Percentiles rank a stretch among this genome's conserved stretches.
Conservation (phyloP, 2,113 vertebrate species). For the Brachypteracias leptosomus region DNA sequence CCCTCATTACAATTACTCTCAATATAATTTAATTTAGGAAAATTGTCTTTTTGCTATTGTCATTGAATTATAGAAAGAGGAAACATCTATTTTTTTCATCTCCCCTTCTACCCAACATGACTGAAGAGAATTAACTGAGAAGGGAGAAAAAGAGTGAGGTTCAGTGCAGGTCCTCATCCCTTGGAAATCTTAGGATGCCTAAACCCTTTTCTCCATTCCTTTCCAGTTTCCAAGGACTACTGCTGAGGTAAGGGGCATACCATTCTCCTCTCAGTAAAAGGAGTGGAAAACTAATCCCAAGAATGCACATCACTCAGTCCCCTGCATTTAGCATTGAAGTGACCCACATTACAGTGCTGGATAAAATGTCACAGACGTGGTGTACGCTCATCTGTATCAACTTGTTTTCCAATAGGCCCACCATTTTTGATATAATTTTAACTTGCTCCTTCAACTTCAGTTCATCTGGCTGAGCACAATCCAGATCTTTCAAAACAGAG, state of each 20-base stretch:
- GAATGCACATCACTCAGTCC: neutral
- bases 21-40: neutral
- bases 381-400: neutral
- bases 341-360: neutral
- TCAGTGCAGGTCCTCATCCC: neutral
- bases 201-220: neutral
- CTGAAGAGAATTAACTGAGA: neutral
- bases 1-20: neutral
- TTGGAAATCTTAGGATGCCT: neutral
- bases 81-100: neutral
- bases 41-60: neutral
- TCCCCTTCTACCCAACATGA: neutral
- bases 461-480: neutral
- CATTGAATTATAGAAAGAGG: neutral
- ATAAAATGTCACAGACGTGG: neutral
- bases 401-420: neutral
- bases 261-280: neutral
- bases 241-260: fast-evolving
- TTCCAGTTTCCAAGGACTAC: neutral
- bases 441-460: neutral
- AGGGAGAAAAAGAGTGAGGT: neutral
- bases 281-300: neutral
- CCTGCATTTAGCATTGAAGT: neutral
- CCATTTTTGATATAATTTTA: neutral
- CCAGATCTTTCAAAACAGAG: neutral